Percentiles rank a stretch among this genome's conserved stretches.
Evolutionary conservation across 2,888 invertebrate genomes (phyloP).

Genomic region (Drosophila mimetica): DNA sequence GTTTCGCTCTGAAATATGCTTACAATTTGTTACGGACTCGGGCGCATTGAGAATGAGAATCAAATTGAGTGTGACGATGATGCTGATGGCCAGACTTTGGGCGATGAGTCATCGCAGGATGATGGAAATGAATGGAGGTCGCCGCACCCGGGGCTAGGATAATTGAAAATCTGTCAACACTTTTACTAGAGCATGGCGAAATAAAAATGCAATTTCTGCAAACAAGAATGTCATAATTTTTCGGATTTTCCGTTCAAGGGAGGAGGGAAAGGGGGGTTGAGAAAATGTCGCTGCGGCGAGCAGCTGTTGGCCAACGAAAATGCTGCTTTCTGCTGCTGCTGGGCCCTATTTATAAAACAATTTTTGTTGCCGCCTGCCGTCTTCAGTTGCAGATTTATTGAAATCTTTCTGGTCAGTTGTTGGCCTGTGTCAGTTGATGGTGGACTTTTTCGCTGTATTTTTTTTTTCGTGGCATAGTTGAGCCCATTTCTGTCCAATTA

Average conservation of each 20-base stretch:
- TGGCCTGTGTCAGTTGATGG: conserved; percentile 37
- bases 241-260: no score
- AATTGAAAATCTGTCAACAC: conserved; percentile 77
- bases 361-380: conserved; percentile 36
- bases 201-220: conserved; percentile 57
- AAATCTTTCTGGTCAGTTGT: conserved; percentile 65
- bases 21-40: conserved; percentile 28
- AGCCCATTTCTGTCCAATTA: conserved; percentile 69
- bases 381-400: conserved; percentile 59
- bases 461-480: conserved; percentile 25
- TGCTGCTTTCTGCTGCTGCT: conserved; percentile 29
- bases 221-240: conserved; percentile 59
- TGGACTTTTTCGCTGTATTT: conserved; percentile 7
- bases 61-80: conserved; percentile 65
- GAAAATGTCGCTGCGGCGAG: conserved; percentile 21
- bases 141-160: conserved; percentile 49
- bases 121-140: conserved; percentile 29
- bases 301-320: conserved; percentile 60
- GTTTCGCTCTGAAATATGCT: conserved; percentile 4
- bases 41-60: conserved; percentile 62
- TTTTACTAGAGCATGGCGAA: conserved; percentile 73
- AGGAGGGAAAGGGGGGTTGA: no score
- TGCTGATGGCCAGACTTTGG: conserved; percentile 13
- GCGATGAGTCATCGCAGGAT: conserved; percentile 22
- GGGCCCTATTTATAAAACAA: conserved; percentile 42